phyloP scores from a whole-genome alignment of 2,113 vertebrate species.

The cat (Felis catus) region F.catus_Fca126_mat1.0 CM031419.1:70170001-70170500 shows the following conservation, averaged over 20 bases:
- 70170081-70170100: conserved; percentile 14
- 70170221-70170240: not conserved
- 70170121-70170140: conserved; percentile 13
- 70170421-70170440: conserved; percentile 54
- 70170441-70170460: conserved; percentile 3
- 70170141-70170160: not conserved
- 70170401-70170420: conserved; percentile 60
- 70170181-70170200: conserved; percentile 12
- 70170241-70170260: conserved; percentile 49
- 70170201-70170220: conserved; percentile 64
- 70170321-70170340: conserved; percentile 59
- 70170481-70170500: not conserved
- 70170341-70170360: conserved; percentile 26
- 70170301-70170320: conserved; percentile 57
- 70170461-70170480: not conserved
- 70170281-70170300: conserved; percentile 39
- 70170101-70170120: not conserved
- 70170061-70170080: not conserved
- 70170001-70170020: not conserved
- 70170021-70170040: not conserved
- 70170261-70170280: conserved; percentile 44
- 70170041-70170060: not conserved
- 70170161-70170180: not conserved
- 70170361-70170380: conserved; percentile 55
- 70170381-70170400: conserved; percentile 40